Evolutionary conservation across 2,113 vertebrate genomes (phyloP), one percentile per base, ranked within the genome.

Genomic region (Scalopus aquaticus): DNA sequence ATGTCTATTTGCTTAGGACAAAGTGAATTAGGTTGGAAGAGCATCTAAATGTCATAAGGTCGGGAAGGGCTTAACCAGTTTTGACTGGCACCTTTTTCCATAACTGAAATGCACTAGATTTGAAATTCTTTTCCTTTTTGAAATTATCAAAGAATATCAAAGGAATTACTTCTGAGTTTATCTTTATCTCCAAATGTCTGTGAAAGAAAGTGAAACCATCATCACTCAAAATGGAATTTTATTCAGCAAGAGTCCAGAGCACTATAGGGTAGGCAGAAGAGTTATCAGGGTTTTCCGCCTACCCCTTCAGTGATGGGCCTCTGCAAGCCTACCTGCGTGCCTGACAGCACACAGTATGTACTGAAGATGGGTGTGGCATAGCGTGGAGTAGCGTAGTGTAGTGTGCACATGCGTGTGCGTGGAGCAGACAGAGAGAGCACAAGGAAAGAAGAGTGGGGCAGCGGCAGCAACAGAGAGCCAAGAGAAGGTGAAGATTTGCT

Each of bases 131-230:
- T 65, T 87, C 54, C 11, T 64, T 37, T 95, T 77, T 69, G 49
- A 93, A 95, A 90, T 84, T 88, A 82, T 93, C 96, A 96, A 95
- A 96, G 69, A 83, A 54, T 94, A 93, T 88, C 46, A 93, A 85
- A 94, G n/a, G 67, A 35, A 44, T 92, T 94, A 32, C 88, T 81
- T 96, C 77, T 69, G 49, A 70, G 44, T 92, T 90, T 32, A 35
- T 81, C 51, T 90, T 94, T 90, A 9, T 64, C 42, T 39, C 69
- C 39, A 62, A 86, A 87, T 92, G 54, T 12, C 67, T 93, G 28
- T 67, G 20, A 85, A 95, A 86, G 16, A 77, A 51, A 86, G 22
- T 51, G 35, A 70, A 80, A 15, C 30, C 1, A 69, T 84, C 73
- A 39, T 30, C 46, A 39, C 3, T 78, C 17, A 51, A 85, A 88